phyloP scores from a whole-genome alignment of 2,797 vertebrate genomes.

The Petrocephalus schoutedeni region DNA sequence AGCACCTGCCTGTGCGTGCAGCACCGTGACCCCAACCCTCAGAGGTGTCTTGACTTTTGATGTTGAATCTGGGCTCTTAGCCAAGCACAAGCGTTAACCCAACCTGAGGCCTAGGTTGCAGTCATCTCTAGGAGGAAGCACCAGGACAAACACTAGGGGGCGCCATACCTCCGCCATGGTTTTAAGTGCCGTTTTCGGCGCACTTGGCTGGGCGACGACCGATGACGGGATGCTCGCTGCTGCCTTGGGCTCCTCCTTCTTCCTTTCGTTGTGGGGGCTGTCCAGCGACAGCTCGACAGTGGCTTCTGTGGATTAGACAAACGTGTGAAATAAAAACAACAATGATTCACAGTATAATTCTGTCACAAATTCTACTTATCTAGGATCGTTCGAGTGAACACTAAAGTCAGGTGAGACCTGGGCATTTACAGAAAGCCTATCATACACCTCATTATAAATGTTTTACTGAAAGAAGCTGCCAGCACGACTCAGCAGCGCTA shows the following conservation, averaged over 20 bases:
- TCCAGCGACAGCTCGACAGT: slow-evolving; percentile 92
- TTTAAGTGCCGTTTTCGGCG: slow-evolving; percentile 59
- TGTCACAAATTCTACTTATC: background rate
- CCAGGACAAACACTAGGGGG: background rate
- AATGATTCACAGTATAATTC: background rate
- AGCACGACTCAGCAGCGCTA: background rate
- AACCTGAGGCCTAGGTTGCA: background rate
- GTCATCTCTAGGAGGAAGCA: background rate
- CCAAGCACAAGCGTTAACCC: background rate
- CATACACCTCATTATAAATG: background rate
- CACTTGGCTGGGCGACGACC: slow-evolving; percentile 51
- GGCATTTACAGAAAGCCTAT: background rate
- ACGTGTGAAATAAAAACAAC: slow-evolving; percentile 17
- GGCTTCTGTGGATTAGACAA: slow-evolving; percentile 69
- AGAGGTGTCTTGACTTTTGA: background rate
- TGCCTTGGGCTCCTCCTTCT: slow-evolving; percentile 58
- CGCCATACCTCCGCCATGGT: slow-evolving; percentile 76
- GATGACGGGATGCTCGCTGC: slow-evolving; percentile 58
- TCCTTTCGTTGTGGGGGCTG: slow-evolving; percentile 71
- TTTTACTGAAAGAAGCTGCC: background rate
- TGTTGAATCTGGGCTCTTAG: background rate
- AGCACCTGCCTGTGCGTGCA: background rate
- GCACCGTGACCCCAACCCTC: background rate
- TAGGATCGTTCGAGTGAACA: background rate
- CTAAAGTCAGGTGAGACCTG: background rate